Base-by-base conservation (phyloP, 1,140 invertebrate genomes). In the Cotesia chilonis region DNA sequence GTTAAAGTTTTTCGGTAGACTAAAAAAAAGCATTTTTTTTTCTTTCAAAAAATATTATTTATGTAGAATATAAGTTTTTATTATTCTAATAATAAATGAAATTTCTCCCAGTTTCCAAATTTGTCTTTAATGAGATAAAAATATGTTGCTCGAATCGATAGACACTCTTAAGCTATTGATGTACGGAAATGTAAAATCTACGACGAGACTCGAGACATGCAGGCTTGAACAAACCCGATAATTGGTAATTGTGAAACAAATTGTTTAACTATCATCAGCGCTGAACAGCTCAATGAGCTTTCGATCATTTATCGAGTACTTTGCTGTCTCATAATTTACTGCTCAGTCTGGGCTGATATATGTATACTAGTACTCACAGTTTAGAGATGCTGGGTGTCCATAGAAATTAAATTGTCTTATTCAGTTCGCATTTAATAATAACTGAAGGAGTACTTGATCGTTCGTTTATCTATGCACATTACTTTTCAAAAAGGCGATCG, bases 181-280 rank as follows among this genome's bases (percentile, higher is more conserved):
- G 38, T 20, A 35, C 61, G 59, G 17, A 61, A 61, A 64, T 36
- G 61, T 52, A 3, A 66, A 66, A 20, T 66, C 5, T 52, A 7
- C n/a, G 17, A 1, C 4, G 38, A 64, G 3, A 37, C 41, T 66
- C 20, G 61, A 52, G 64, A 52, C 64, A 14, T 35, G 17, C 41
- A 66, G 47, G 64, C 47, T 35, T 35, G 41, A 66, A 28, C 41
- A 28, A 66, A 66, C 64, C 14, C 41, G 41, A 66, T 66, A 66
- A 66, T 66, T 66, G 64, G 64, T 47, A 66, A 66, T 66, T 66
- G 41, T 51, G 41, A 52, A 64, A 64, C 37, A 64, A 64, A 64
- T 64, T 64, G 61, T 64, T 64, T 64, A 36, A 36, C 36, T 36
- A 64, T 64, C 61, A 64, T 35, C 28, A n/a, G 37, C 59, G 2